phyloP scores from a whole-genome alignment of 2,888 invertebrate species.

The Rhabditoides inermis region DNA sequence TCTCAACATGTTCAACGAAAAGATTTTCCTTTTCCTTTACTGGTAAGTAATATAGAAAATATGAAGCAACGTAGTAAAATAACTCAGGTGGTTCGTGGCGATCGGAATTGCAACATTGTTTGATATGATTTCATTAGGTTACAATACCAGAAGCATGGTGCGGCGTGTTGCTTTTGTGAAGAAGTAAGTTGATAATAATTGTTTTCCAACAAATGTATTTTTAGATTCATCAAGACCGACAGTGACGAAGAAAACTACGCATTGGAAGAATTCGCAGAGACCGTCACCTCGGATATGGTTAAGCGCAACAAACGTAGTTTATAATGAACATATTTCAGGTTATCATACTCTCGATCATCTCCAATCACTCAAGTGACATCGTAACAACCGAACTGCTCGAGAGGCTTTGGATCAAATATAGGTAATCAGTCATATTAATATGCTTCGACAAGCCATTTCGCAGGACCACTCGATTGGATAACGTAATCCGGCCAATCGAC shows the following conservation, averaged over 20 bases:
- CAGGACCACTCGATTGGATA: no score
- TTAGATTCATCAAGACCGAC: conserved; percentile 17
- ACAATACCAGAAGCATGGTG: conserved; percentile 12
- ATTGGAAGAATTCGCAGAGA: conserved; percentile 24
- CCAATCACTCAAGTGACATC: conserved; percentile 38
- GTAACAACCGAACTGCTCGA: conserved; percentile 24
- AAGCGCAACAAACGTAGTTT: no score
- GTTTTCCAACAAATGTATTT: neutral
- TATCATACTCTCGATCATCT: conserved; percentile 31
- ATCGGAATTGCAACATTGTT: conserved; percentile 22
- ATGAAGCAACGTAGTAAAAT: neutral
- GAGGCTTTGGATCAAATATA: conserved; percentile 19
- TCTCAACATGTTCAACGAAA: conserved; percentile 49
- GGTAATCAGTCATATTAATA: no score
- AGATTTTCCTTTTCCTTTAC: conserved; percentile 46
- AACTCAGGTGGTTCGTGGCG: conserved; percentile 14
- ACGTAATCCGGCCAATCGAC: no score
- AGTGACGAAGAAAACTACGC: conserved; percentile 17
- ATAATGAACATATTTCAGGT: no score
- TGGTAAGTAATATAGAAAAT: conserved; percentile 25
- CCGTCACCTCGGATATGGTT: conserved; percentile 31
- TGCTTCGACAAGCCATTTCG: no score
- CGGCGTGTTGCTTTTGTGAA: conserved; percentile 14
- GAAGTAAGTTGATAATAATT: conserved; percentile 4
- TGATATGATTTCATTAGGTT: conserved; percentile 17